Conservation (phyloP, 1,140 invertebrate species). For the Amphibalanus amphitrite region DNA sequence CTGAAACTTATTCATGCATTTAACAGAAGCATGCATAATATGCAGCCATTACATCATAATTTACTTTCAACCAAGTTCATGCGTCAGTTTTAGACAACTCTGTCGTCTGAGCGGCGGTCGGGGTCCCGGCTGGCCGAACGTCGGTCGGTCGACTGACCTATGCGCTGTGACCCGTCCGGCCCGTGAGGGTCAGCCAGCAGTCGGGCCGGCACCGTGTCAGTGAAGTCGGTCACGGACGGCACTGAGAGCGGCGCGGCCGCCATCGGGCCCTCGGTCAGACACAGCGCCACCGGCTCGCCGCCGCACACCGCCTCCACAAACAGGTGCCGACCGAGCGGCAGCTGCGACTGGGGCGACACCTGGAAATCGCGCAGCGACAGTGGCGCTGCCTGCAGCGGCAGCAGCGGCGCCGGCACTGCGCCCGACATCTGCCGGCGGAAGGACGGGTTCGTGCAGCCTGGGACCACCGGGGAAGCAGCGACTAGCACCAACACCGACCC, state of each 20-base stretch:
- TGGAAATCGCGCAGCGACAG: not conserved
- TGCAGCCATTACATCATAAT: too few relatives aligned
- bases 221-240: not conserved
- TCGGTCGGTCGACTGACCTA: not conserved
- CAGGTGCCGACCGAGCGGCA: not conserved
- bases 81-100: too few relatives aligned
- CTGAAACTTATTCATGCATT: too few relatives aligned
- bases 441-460: too few relatives aligned
- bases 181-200: not conserved
- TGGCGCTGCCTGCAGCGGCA: not conserved
- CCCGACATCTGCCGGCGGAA: not conserved
- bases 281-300: not conserved
- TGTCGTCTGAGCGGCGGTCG: too few relatives aligned
- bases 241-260: not conserved
- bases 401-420: not conserved
- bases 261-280: not conserved
- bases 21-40: too few relatives aligned
- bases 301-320: not conserved
- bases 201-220: not conserved
- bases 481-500: too few relatives aligned
- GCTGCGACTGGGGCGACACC: not conserved
- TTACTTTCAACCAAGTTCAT: too few relatives aligned
- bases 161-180: not conserved
- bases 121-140: too few relatives aligned
- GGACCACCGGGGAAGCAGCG: too few relatives aligned